A percentile compares a stretch with the other conserved stretches of the same genome.
phyloP scores from a whole-genome alignment of 2,797 vertebrate genomes.

The Mustela erminea region DNA sequence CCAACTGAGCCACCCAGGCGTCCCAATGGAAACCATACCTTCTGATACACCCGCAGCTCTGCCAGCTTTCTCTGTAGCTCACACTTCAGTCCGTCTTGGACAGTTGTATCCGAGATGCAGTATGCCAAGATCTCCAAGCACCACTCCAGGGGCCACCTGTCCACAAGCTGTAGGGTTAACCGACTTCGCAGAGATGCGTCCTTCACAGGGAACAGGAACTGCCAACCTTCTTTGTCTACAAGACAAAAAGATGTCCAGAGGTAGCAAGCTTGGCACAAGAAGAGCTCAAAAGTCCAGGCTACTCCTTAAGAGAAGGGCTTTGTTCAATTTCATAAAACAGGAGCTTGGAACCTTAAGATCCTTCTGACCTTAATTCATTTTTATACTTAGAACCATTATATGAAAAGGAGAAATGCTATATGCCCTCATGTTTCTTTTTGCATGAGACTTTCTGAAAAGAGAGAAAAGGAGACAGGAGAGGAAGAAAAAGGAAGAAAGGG shows the following conservation, averaged over 20 bases:
- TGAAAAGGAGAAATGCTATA: background rate
- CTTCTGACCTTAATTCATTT: background rate
- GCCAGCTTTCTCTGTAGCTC: constrained; percentile 90
- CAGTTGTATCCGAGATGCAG: constrained; percentile 91
- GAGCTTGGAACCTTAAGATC: background rate
- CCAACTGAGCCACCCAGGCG: too few species aligned
- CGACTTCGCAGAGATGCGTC: constrained; percentile 91
- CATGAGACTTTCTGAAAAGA: background rate
- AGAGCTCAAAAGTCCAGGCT: background rate
- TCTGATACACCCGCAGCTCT: constrained; percentile 93
- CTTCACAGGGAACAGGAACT: constrained; percentile 92
- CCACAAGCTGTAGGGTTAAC: constrained; percentile 91
- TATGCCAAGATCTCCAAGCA: constrained; percentile 95
- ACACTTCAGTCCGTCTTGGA: constrained; percentile 86
- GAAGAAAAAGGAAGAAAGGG: background rate
- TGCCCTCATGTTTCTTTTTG: background rate
- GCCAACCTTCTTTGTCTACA: constrained; percentile 89
- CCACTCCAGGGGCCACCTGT: constrained; percentile 93
- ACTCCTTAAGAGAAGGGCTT: constrained; percentile 32
- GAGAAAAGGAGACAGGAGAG: background rate
- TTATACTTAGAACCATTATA: background rate
- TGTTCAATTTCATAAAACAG: constrained; percentile 15
- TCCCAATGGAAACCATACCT: constrained; percentile 90
- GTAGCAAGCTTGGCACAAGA: background rate
- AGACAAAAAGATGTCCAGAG: constrained; percentile 71